Conservation (phyloP, 2,888 invertebrate genomes). For the Drosophila helvetica region DNA sequence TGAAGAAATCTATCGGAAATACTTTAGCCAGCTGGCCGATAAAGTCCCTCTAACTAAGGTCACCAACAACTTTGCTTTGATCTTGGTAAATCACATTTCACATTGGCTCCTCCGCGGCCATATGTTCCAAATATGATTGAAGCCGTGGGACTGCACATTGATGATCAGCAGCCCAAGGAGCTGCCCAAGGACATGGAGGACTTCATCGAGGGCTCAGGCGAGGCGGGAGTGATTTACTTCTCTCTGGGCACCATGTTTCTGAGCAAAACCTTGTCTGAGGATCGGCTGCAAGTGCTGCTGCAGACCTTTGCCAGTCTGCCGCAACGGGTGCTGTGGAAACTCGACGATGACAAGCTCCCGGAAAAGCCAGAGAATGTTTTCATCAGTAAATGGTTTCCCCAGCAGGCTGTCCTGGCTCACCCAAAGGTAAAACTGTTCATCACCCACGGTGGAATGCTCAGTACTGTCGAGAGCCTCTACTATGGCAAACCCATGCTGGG, state of each 20-base stretch:
- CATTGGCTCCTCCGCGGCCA: constrained; percentile 75
- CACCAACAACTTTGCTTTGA: constrained; percentile 71
- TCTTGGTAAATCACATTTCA: constrained; percentile 81
- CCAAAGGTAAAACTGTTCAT: constrained; percentile 84
- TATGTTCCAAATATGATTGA: constrained; percentile 82
- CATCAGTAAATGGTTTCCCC: constrained; percentile 83
- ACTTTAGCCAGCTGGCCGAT: constrained; percentile 56
- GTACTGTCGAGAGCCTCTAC: constrained; percentile 84
- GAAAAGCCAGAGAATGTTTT: constrained; percentile 72
- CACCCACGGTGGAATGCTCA: constrained; percentile 84
- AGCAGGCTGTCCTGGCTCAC: constrained; percentile 84
- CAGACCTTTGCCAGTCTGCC: constrained; percentile 60
- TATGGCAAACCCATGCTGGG: constrained; percentile 84
- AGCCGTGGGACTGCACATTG: constrained; percentile 81
- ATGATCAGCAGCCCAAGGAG: constrained; percentile 62
- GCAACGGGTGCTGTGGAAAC: constrained; percentile 83
- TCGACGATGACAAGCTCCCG: constrained; percentile 76
- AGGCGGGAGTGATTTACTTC: constrained; percentile 84
- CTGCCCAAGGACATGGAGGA: constrained; percentile 78
- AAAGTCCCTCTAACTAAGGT: constrained; percentile 56
- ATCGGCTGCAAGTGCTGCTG: constrained; percentile 64
- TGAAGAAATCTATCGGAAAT: constrained; percentile 52
- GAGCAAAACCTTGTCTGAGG: constrained; percentile 61
- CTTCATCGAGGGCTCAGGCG: constrained; percentile 82
- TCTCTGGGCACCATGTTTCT: constrained; percentile 83